phyloP scores from a whole-genome alignment of 2,888 invertebrate species.

The Hypolimnas misippus region DNA sequence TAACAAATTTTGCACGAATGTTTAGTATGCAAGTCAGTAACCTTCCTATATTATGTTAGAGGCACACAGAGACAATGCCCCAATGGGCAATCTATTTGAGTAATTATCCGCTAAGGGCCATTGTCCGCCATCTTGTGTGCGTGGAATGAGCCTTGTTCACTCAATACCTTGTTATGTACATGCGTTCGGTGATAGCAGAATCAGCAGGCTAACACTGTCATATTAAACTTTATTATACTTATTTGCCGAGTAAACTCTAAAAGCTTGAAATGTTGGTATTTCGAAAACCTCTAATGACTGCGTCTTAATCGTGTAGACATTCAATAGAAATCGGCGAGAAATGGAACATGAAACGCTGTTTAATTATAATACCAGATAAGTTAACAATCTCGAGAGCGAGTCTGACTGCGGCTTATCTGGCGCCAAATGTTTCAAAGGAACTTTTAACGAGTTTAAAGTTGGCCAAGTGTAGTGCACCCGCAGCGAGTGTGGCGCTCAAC shows the following conservation, averaged over 20 bases:
- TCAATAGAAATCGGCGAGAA: slow-evolving; percentile 49
- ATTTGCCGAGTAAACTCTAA: slow-evolving; percentile 15
- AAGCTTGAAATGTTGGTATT: slow-evolving; percentile 14
- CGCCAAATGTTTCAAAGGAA: slow-evolving; percentile 83
- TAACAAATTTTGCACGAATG: slow-evolving; percentile 48
- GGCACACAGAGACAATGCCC: slow-evolving; percentile 77
- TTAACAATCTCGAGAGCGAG: slow-evolving; percentile 79
- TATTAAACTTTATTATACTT: slow-evolving; percentile 21
- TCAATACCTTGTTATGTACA: slow-evolving; percentile 74
- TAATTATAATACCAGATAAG: slow-evolving; percentile 81
- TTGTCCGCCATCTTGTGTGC: slow-evolving; percentile 82
- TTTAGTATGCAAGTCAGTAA: slow-evolving; percentile 61
- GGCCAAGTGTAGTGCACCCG: slow-evolving; percentile 79
- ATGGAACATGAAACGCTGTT: slow-evolving; percentile 66
- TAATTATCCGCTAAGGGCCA: slow-evolving; percentile 83
- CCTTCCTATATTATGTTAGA: slow-evolving; percentile 67
- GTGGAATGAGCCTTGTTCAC: slow-evolving; percentile 79
- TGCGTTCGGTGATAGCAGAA: slow-evolving; percentile 59
- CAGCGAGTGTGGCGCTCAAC: slow-evolving; percentile 61
- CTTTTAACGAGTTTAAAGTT: slow-evolving; percentile 84
- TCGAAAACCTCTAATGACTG: slow-evolving; percentile 26
- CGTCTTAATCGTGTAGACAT: slow-evolving; percentile 40
- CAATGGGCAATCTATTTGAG: slow-evolving; percentile 84
- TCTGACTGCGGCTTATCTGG: slow-evolving; percentile 82
- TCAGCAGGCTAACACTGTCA: slow-evolving; percentile 25